Evolutionary conservation across 2,888 invertebrate genomes (phyloP).

Genomic region (Xestia xanthographa): DNA sequence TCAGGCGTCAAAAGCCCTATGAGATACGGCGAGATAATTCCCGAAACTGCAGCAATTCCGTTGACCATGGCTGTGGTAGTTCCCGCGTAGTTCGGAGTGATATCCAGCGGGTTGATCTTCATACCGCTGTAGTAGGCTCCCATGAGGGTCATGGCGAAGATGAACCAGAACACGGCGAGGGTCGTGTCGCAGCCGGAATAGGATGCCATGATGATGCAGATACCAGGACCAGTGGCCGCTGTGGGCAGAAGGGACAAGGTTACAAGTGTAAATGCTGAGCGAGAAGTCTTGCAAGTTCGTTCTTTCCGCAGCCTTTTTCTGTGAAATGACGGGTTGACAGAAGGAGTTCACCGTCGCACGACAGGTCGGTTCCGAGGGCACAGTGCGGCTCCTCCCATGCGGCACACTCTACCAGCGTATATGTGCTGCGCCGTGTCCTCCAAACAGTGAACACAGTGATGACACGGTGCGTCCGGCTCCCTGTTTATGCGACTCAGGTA

Average conservation of each 20-base stretch:
- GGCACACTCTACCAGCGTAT: neutral
- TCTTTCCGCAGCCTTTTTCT: too few relatives aligned
- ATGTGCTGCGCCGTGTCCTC: neutral
- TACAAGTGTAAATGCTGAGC: neutral
- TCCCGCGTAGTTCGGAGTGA: slow-evolving; percentile 92
- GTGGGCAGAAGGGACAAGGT: slow-evolving; percentile 51
- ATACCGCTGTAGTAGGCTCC: slow-evolving; percentile 93
- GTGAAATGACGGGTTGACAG: too few relatives aligned
- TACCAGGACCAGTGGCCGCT: slow-evolving; percentile 92
- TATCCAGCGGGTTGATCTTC: slow-evolving; percentile 92
- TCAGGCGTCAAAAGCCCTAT: slow-evolving; percentile 91
- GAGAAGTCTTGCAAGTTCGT: neutral
- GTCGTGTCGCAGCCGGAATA: slow-evolving; percentile 91
- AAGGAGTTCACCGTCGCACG: too few relatives aligned
- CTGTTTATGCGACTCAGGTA: too few relatives aligned
- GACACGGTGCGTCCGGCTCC: too few relatives aligned
- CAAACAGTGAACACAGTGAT: neutral
- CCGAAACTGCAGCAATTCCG: slow-evolving; percentile 92
- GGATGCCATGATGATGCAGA: slow-evolving; percentile 91
- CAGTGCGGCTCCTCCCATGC: too few relatives aligned
- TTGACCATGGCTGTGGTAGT: slow-evolving; percentile 92
- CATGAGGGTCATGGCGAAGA: slow-evolving; percentile 92
- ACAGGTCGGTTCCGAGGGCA: too few relatives aligned
- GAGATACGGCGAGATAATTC: slow-evolving; percentile 91
- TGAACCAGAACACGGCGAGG: slow-evolving; percentile 90